Evolutionary conservation across 2,888 invertebrate genomes (phyloP), one percentile per base, ranked within the genome.

Genomic region (Cabera pusaria): DNA sequence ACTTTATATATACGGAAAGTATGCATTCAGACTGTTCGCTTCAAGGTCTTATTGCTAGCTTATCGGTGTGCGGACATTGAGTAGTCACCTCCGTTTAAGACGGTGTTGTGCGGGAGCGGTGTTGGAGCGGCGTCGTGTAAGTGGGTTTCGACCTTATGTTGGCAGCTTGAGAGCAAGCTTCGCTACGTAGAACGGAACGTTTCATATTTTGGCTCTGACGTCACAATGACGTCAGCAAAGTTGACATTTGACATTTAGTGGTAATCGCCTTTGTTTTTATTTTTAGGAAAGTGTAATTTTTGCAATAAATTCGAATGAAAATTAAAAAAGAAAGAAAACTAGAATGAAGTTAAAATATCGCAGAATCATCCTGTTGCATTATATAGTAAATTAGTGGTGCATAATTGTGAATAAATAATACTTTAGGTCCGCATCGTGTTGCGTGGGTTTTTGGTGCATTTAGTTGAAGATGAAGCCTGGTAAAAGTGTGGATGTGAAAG

Each of bases 381-480:
- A 8, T 5, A 8, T 26, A 14, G 10, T 25, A 12, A 8, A 11
- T 16, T 18, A 26, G 22, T 36, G 14, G 19, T 25, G 9, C 3
- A 11, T 22, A 16, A 3, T 23, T 3, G 6, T 36, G 17, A 22
- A 42, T 31, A 44, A 43, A 43, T 41, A 39, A 20, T 48, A 31
- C 29, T 33, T 37, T 34, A 26, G 8, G 21, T 29, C 35, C 28
- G 20, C 42, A 16, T 32, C 28, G 17, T 34, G 45, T 58, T 58
- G 57, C 56, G 59, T 61, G 45, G 58, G 54, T 48, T 60, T 64
- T 47, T 19, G 11, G 17, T 41, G 20, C 22, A 49, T 41, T 40
- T 40, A 23, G 17, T 6, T 21, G 6, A 68, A 39, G 54, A 88
- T 87, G 87, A 85, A 86, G 72, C 81, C 87, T 28, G 84, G 79